phyloP scores from a whole-genome alignment of 2,888 invertebrate genomes.

The Sturmia bella region DNA sequence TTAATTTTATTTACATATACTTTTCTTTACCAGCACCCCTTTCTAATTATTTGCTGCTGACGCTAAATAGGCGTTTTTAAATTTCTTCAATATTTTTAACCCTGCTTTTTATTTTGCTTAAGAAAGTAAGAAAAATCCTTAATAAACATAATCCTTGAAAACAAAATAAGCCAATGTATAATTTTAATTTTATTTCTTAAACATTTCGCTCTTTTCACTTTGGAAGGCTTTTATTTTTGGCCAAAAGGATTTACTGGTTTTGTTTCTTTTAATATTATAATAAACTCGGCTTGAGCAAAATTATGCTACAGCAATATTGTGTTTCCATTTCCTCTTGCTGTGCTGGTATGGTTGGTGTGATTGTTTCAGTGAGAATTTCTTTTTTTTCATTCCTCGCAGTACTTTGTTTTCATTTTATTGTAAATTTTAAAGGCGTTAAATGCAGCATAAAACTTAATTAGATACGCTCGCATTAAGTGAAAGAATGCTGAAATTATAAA shows the following conservation, averaged over 20 bases:
- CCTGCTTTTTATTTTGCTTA: background rate
- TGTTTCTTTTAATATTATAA: constrained; percentile 46
- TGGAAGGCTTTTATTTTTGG: constrained; percentile 28
- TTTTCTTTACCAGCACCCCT: too few species aligned
- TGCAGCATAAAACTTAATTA: constrained; percentile 70
- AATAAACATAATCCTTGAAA: constrained; percentile 33
- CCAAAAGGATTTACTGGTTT: constrained; percentile 54
- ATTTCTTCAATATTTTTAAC: constrained; percentile 10
- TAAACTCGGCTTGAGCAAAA: constrained; percentile 50
- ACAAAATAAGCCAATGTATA: constrained; percentile 11
- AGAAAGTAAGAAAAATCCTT: constrained; percentile 10
- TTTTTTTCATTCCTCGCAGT: constrained; percentile 2
- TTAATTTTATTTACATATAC: too few species aligned
- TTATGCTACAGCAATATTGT: constrained; percentile 26
- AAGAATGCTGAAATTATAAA: constrained; percentile 57
- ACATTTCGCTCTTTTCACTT: background rate
- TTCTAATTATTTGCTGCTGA: too few species aligned
- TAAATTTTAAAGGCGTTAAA: constrained; percentile 66
- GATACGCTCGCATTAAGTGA: constrained; percentile 66
- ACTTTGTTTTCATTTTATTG: constrained; percentile 43
- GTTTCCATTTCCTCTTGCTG: constrained; percentile 28
- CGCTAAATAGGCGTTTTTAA: too few species aligned
- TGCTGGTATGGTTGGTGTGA: constrained; percentile 1
- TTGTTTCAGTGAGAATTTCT: constrained; percentile 10
- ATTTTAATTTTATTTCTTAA: constrained; percentile 47